Evolutionary conservation across 2,888 invertebrate genomes (phyloP).

Genomic region (Spicauda simplicius): DNA sequence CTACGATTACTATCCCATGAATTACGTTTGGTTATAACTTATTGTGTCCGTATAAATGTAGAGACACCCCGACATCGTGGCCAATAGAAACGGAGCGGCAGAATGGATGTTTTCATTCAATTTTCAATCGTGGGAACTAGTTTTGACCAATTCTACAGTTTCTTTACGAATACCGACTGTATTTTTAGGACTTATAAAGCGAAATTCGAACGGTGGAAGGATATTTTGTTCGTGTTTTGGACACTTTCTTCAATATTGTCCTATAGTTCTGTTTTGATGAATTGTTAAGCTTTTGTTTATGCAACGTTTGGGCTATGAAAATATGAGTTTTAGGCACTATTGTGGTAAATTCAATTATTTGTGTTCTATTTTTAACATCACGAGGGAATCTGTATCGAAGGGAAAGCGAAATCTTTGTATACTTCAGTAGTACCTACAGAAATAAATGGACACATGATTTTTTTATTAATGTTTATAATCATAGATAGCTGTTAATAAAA

Average conservation of each 20-base stretch:
- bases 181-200: background rate
- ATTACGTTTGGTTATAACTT: too few relatives aligned
- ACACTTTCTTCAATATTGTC: constrained; percentile 41
- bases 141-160: constrained; percentile 30
- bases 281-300: constrained; percentile 30
- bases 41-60: too few relatives aligned
- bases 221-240: constrained; percentile 33
- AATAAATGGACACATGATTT: too few relatives aligned
- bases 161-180: background rate
- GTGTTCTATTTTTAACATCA: too few relatives aligned
- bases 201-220: background rate
- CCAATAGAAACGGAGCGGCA: constrained; percentile 25
- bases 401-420: too few relatives aligned
- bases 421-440: too few relatives aligned
- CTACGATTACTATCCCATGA: too few relatives aligned
- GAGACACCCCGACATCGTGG: constrained; percentile 6
- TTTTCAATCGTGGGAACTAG: constrained; percentile 46
- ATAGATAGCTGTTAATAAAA: too few relatives aligned
- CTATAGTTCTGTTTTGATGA: constrained; percentile 40
- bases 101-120: constrained; percentile 48
- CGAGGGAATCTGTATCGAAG: too few relatives aligned
- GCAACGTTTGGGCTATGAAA: constrained; percentile 3
- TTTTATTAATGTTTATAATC: too few relatives aligned
- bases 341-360: too few relatives aligned
- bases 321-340: too few relatives aligned